These are phyloP conservation scores for Centropristis striata DNA, from an alignment of 2,113 vertebrate species.

Conservation along the genomic window DNA sequence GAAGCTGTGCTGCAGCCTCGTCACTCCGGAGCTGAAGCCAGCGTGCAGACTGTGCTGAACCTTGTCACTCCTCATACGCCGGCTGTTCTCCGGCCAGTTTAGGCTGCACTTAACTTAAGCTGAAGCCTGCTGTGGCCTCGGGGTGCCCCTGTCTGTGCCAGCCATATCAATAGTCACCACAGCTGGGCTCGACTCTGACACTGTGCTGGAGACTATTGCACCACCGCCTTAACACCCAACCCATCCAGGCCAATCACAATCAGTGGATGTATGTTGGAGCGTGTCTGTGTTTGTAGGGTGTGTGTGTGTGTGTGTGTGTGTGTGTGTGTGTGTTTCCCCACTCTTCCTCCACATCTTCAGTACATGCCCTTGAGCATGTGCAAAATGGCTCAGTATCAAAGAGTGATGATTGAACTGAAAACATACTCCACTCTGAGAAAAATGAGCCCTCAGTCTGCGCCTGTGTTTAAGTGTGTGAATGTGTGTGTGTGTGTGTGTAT, in stretches of 20 bases:
- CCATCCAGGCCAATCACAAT: slow-evolving; percentile 76
- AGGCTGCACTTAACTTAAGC: slow-evolving; percentile 66
- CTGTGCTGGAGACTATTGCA: slow-evolving; percentile 70
- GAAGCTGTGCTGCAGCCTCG: not conserved
- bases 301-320: slow-evolving; percentile 42
- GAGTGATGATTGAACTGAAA: slow-evolving; percentile 74
- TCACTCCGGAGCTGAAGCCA: slow-evolving; percentile 42
- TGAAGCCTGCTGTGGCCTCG: slow-evolving; percentile 71
- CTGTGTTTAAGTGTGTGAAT: slow-evolving; percentile 23
- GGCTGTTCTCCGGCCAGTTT: slow-evolving; percentile 54
- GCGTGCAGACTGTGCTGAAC: slow-evolving; percentile 56
- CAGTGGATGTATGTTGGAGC: slow-evolving; percentile 46
- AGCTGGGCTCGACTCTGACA: slow-evolving; percentile 67
- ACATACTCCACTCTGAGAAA: slow-evolving; percentile 65
- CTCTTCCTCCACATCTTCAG: slow-evolving; percentile 64
- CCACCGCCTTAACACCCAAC: slow-evolving; percentile 67
- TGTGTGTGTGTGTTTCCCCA: slow-evolving; percentile 50
- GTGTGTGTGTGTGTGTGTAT: slow-evolving; percentile 37
- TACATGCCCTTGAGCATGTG: slow-evolving; percentile 73
- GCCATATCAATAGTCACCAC: slow-evolving; percentile 77
- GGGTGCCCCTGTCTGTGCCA: slow-evolving; percentile 74
- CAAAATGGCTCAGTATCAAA: slow-evolving; percentile 82
- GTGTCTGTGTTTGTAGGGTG: slow-evolving; percentile 24
- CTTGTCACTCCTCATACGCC: slow-evolving; percentile 58
- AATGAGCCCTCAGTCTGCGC: slow-evolving; percentile 47